A percentile compares a stretch with the other conserved stretches of the same genome.
These are phyloP conservation scores for Lucifuga dentata DNA, from an alignment of 2,113 vertebrate genomes.

Conservation along the genomic window DNA sequence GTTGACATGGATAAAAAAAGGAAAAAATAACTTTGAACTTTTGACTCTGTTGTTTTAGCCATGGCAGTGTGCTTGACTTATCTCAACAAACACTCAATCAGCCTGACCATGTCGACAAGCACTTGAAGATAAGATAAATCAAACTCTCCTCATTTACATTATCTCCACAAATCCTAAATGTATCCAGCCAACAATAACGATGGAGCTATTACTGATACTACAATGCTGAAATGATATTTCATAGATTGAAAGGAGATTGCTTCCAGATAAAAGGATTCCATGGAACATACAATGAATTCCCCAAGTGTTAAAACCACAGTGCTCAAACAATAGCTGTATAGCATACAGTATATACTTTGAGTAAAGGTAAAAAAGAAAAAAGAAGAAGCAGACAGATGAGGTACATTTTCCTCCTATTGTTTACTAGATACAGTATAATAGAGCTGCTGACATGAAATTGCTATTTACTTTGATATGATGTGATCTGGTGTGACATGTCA, in stretches of 20 bases:
- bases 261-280: no score
- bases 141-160: neutral
- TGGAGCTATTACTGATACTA: neutral
- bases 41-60: no score
- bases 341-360: neutral
- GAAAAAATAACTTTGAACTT: no score
- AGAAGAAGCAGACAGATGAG: no score
- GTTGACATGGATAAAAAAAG: no score
- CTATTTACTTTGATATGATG: slow-evolving; percentile 51
- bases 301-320: neutral
- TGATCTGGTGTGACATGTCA: slow-evolving; percentile 52
- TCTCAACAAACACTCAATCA: slow-evolving; percentile 46
- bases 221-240: no score
- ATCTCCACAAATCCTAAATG: slow-evolving; percentile 2
- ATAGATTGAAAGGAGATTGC: no score
- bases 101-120: slow-evolving; percentile 37
- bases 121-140: slow-evolving; percentile 22
- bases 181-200: neutral
- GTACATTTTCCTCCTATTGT: slow-evolving; percentile 2
- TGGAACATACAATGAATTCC: no score
- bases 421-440: slow-evolving; percentile 1
- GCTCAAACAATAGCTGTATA: neutral
- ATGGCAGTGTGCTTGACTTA: slow-evolving; percentile 34
- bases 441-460: slow-evolving; percentile 33
- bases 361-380: neutral